phyloP scores from a whole-genome alignment of 2,888 invertebrate genomes.

The Pocota personata region DNA sequence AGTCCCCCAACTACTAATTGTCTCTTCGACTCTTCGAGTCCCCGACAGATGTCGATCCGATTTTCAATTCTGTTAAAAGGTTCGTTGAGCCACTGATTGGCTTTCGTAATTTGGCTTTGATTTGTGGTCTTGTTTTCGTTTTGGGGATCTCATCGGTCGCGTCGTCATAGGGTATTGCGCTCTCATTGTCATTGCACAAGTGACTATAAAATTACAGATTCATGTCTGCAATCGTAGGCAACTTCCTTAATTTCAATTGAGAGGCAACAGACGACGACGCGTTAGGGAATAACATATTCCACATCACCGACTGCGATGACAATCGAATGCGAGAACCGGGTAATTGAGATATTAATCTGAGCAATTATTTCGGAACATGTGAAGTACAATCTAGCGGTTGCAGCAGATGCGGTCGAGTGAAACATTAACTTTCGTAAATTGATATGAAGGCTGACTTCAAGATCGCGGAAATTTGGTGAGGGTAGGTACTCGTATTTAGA shows the following conservation, averaged over 20 bases:
- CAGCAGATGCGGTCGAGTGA: constrained; percentile 16
- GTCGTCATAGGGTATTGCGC: neutral
- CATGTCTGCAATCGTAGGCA: constrained; percentile 5
- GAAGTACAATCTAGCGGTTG: neutral
- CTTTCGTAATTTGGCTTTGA: constrained; percentile 38
- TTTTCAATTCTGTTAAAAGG: constrained; percentile 32
- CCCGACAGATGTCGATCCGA: constrained; percentile 53
- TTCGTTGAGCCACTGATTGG: constrained; percentile 45
- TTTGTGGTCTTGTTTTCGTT: neutral
- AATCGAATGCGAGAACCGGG: constrained; percentile 25
- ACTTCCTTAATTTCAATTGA: constrained; percentile 51
- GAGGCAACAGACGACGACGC: neutral
- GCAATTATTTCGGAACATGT: constrained; percentile 53
- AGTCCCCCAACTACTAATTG: constrained; percentile 46
- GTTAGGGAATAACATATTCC: constrained; percentile 5
- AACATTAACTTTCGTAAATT: constrained; percentile 26
- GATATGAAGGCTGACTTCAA: constrained; percentile 9
- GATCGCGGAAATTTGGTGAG: constrained; percentile 17
- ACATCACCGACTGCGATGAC: constrained; percentile 29
- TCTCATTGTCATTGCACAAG: neutral
- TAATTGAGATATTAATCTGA: constrained; percentile 57
- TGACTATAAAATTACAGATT: neutral
- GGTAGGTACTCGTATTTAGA: neutral
- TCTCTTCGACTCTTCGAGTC: constrained; percentile 20
- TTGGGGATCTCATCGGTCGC: neutral